Base-by-base conservation (phyloP, 2,113 vertebrate species). In the Centropus bengalensis region DNA sequence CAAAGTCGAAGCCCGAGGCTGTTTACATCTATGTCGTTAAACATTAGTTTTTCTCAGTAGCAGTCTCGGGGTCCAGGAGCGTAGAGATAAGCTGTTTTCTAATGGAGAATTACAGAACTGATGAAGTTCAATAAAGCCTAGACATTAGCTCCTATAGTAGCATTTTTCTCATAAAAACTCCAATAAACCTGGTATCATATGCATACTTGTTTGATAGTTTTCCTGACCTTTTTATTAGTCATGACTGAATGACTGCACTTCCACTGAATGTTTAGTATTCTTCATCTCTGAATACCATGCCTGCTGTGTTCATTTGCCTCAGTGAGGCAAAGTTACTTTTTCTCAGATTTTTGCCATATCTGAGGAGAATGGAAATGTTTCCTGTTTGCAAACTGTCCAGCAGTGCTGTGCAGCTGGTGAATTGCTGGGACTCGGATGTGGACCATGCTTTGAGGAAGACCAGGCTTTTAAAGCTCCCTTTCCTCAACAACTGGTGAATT, bases 11-110 rank as follows among this genome's bases (percentile, higher is more conserved):
- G 17, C 30, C 26, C 4, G 22, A 38, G 10, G 15, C 4, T 69
- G 6, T 80, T 85, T 66, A 36, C 3, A 5, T 38, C 12, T 88
- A 1, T 38, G 15, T 27, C 15, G 47, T 30, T 63, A 69, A 78
- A 64, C 5, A 9, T 33, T 81, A 23, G 14, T 56, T 78, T 91
- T 30, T 66, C 42, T 24, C 73, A 28, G 10, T 13, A 62, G 17
- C 1, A 1, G 7, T 44, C 9, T 32, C 8, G 4, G 14, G 7
- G 6, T 4, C 2, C 14, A 77, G 40, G 10, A 83, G 5, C 30
- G 49, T 5, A n/a, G 10, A n/a, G 4, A 3, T 44, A 42, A 54
- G 13, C 3, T 69, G 2, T 68, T 54, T 93, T 59, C 79, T 91
- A 44, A 56, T 30, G 7, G 8, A 45, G 10, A 63, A 36, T 24